Evolutionary conservation across 2,113 vertebrate genomes (phyloP).

Genomic region (Laterallus jamaicensis): DNA sequence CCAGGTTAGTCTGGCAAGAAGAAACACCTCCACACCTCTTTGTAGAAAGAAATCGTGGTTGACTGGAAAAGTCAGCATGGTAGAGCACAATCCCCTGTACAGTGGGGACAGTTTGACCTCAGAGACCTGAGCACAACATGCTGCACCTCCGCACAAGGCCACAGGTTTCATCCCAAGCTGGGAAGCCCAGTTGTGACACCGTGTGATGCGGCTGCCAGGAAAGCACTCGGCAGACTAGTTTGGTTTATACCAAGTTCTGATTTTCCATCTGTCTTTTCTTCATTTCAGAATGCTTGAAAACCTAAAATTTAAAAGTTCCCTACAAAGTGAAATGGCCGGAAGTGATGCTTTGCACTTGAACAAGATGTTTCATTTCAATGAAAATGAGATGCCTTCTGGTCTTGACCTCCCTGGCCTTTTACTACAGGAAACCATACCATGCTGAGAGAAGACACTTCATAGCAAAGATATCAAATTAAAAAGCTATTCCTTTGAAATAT

Average conservation of each 20-base stretch:
- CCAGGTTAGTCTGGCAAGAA: background rate
- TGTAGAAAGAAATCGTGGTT: background rate
- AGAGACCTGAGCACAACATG: fast-evolving
- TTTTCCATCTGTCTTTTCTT: background rate
- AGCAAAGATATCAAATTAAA: background rate
- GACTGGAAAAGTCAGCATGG: background rate
- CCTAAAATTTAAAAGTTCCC: background rate
- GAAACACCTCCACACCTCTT: background rate
- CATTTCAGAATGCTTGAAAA: background rate
- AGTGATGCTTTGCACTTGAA: background rate
- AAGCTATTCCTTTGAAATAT: background rate
- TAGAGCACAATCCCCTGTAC: fast-evolving
- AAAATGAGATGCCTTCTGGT: background rate
- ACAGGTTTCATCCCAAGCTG: background rate
- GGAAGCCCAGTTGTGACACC: background rate
- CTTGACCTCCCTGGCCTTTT: background rate
- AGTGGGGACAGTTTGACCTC: background rate
- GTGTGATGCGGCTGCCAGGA: background rate
- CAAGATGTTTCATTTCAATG: background rate
- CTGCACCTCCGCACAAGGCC: fast-evolving
- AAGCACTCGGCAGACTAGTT: background rate
- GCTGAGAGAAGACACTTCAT: background rate
- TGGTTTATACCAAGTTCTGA: background rate
- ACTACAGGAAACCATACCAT: background rate
- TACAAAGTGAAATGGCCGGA: background rate